Evolutionary conservation across 2,888 invertebrate genomes (phyloP), one percentile per base, ranked within the genome.

Genomic region (Zhuqinia jingwanae): DNA sequence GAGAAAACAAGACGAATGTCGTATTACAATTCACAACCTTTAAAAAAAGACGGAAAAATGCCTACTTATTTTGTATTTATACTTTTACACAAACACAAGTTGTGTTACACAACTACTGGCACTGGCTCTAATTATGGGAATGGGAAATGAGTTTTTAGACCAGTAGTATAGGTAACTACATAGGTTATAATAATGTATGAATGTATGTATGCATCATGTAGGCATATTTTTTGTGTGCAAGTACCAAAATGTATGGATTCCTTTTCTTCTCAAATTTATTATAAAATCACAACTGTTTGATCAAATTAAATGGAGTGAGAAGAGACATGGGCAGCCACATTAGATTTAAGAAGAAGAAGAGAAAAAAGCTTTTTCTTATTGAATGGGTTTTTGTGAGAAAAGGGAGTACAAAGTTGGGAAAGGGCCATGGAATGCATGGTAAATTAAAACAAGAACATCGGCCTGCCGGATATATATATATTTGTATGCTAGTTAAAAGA

Each of bases 341-440:
- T 3, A 36, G 8, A 6, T 8, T 36, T 36, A 6, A 36, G 8
- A 36, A 36, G 8, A 36, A 36, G 36, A 8, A n/a, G n/a, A n/a
- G n/a, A n/a, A n/a, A n/a, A n/a, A n/a, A n/a, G n/a, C n/a, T n/a
- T n/a, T 53, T 53, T 53, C 20, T 20, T 20, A 53, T 20, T 20
- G 56, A 53, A n/a, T 17, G 20, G 20, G 6, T 17, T 53, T 11
- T 3, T n/a, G n/a, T n/a, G n/a, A 36, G 36, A 36, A 36, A 36
- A 36, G 8, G 8, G 3, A 30, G 13, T 65, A 36, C 6, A 27
- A 30, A 65, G 30, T 65, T 65, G 65, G 65, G 65, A 36, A 65
- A 68, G 42, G 68, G 68, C 42, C 68, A 68, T 68, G 45, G 45
- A 68, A 68, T 68, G 42, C 20, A 42, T 60, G 25, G 60, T 60